Percentiles rank a stretch among this genome's conserved stretches.
Conservation (phyloP, 2,888 invertebrate genomes). For the Epistrophella euchroma region DNA sequence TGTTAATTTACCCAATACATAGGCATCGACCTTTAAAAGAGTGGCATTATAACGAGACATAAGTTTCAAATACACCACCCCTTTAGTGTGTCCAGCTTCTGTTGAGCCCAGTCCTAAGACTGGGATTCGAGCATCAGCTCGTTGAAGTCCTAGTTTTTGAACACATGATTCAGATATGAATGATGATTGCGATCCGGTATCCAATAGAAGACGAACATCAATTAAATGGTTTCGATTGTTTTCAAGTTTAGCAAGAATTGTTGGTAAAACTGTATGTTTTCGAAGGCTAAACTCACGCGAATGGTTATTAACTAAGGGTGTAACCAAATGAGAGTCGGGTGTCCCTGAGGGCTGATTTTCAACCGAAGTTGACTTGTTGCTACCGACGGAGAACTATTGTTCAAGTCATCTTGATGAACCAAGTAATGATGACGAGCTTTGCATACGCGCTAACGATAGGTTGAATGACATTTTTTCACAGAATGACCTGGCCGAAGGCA, state of each 20-base stretch:
- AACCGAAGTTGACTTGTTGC: neutral
- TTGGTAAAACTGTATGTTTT: neutral
- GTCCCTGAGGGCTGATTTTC: neutral
- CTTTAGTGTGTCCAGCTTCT: neutral
- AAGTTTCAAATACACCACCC: neutral
- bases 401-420: neutral
- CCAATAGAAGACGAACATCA: neutral
- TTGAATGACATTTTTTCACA: neutral
- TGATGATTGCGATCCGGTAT: neutral
- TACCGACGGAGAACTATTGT: neutral
- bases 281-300: neutral
- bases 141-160: neutral
- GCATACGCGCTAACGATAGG: neutral
- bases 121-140: neutral
- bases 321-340: neutral
- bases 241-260: neutral
- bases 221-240: neutral
- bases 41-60: neutral
- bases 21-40: neutral
- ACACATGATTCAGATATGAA: neutral
- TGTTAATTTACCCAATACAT: neutral
- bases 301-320: neutral
- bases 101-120: neutral
- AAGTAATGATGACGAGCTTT: neutral
- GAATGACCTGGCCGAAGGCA: neutral